Base-by-base conservation (phyloP, 2,888 invertebrate genomes). In the Axea sp. region DNA sequence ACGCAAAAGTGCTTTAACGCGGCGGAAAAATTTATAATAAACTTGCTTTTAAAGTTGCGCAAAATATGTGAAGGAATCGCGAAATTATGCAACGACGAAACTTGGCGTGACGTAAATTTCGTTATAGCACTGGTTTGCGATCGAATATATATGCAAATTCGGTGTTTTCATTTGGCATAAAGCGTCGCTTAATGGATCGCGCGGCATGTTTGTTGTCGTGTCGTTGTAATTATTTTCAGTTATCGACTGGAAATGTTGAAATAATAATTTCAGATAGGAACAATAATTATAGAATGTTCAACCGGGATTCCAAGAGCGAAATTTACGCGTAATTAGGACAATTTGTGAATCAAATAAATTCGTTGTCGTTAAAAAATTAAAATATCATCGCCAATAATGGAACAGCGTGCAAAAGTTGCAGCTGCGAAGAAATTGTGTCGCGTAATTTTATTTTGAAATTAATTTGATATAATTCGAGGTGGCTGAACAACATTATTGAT, bases 41-140 rank as follows among this genome's bases (percentile, higher is more conserved):
- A 60, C 53, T 69, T 55, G 3, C 45, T 19, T 51, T 47, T 24
- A 39, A 53, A 45, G 30, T 45, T 43, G 15, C 28, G 19, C 45
- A 53, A 69, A 62, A 60, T 53, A 45, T 69, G 22, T 43, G 30
- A 28, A 43, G 15, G 19, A 51, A 64, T 43, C 51, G 8, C 22
- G 6, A 49, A 67, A 67, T 57, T 57, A 67, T 39, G 47, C 41
- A 62, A 55, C n/a, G 49, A 55, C 49, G 31, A 41, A 69, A 62
- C 26, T 69, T 30, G 28, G 37, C 35, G 19, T 30, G 47, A 39
- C 45, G 49, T 53, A 35, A 69, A 69, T 62, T 37, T 14, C 33
- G 28, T 33, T 68, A 57, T 22, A 22, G 17, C 35, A 5, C 11
- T 22, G 31, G 45, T 37, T 15, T 22, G 37, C n/a, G 45, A 37